Conservation (phyloP, 2,888 invertebrate species). For the Andrena fulva region DNA sequence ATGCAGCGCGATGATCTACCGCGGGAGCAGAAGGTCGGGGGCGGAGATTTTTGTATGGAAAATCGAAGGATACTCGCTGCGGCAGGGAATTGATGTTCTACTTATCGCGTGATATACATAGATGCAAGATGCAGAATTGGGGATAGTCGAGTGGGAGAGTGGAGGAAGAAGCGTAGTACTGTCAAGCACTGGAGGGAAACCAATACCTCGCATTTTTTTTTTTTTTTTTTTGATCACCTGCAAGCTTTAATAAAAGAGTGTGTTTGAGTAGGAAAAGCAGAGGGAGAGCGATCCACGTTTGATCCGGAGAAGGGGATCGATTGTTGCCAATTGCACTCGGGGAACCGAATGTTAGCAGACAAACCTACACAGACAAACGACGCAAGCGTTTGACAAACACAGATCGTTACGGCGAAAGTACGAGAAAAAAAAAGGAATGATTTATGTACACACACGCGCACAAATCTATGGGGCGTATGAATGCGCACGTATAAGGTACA, state of each 20-base stretch:
- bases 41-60: not conserved
- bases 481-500: conserved; percentile 72
- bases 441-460: conserved; percentile 55
- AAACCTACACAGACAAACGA: conserved; percentile 55
- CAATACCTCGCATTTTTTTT: too few relatives aligned
- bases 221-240: too few relatives aligned
- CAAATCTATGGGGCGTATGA: conserved; percentile 67
- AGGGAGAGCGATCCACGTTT: too few relatives aligned
- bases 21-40: not conserved
- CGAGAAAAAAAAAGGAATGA: conserved; percentile 55
- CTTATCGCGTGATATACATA: too few relatives aligned
- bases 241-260: not conserved
- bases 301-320: not conserved
- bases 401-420: conserved; percentile 57
- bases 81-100: too few relatives aligned
- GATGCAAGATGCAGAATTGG: too few relatives aligned
- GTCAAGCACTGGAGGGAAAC: too few relatives aligned
- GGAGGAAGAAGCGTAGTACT: too few relatives aligned
- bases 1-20: not conserved
- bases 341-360: conserved; percentile 53
- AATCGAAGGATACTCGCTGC: not conserved
- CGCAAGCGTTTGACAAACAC: conserved; percentile 76
- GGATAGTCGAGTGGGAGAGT: too few relatives aligned
- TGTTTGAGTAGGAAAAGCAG: too few relatives aligned
- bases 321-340: conserved; percentile 50